These are phyloP conservation scores for Cardinalis cardinalis DNA, from an alignment of 2,113 vertebrate genomes.

Conservation along the genomic window DNA sequence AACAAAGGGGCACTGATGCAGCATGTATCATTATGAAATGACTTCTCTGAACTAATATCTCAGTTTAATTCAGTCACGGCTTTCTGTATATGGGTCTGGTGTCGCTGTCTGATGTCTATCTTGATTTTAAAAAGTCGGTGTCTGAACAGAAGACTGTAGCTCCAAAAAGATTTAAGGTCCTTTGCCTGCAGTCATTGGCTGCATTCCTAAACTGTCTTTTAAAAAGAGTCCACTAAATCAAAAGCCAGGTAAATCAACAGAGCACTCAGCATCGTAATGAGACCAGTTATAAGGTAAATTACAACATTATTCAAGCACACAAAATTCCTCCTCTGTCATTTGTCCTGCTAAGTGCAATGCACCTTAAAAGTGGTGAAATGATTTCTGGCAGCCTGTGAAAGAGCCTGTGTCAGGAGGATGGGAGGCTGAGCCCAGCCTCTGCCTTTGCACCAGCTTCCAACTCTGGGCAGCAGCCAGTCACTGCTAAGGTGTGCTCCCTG, in stretches of 20 bases:
- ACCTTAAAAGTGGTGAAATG: conserved; percentile 9
- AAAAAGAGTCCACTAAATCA: conserved; percentile 35
- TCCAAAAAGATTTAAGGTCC: conserved; percentile 1
- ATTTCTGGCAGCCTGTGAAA: conserved; percentile 33
- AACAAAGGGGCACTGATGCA: neutral
- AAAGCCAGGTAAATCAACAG: conserved; percentile 60
- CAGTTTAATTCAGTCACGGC: neutral
- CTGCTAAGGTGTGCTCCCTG: neutral
- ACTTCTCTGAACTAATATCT: neutral
- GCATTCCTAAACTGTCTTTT: neutral
- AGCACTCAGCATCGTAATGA: neutral
- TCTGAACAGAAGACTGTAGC: conserved; percentile 4
- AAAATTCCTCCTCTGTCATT: conserved; percentile 48
- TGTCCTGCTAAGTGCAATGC: conserved; percentile 21
- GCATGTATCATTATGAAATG: neutral
- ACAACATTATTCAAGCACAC: conserved; percentile 59
- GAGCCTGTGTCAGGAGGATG: neutral
- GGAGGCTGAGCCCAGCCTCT: neutral
- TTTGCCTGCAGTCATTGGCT: conserved; percentile 44
- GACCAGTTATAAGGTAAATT: conserved; percentile 43
- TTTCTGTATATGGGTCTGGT: neutral
- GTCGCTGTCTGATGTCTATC: conserved; percentile 34
- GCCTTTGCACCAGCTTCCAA: neutral
- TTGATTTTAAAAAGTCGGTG: neutral
- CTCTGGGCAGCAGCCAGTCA: neutral